Base-by-base conservation (phyloP, 1,140 invertebrate species). In the Zeugodacus cucurbitae region DNA sequence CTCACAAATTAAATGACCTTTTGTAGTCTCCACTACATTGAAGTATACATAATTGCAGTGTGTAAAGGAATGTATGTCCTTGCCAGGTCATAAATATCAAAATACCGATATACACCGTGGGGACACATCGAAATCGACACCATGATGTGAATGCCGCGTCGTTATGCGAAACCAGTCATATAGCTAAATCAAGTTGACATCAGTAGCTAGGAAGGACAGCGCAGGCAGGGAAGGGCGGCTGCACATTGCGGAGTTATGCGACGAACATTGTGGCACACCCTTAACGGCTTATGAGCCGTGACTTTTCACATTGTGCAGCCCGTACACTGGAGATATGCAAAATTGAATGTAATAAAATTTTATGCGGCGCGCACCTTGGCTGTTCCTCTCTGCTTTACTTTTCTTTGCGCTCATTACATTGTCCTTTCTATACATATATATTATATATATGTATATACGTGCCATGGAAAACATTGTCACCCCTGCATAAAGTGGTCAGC, bases 331-430 rank as follows among this genome's bases (percentile, higher is more conserved):
- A 20, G 41, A 8, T 82, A 82, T 48, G 74, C 22, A 82, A 82
- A 82, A 82, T 82, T 82, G 74, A 26, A 82, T 82, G 41, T 48
- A 82, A 82, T 48, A 82, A 82, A 82, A 82, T 48, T 82, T 26
- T 82, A 48, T 48, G 74, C n/a, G 74, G 10, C 41, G 26, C 64
- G 34, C 4, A 5, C 26, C 34, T 44, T 74, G 4, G 22, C 64
- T 22, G 0, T 5, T 20, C 37, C 2, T 3, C 34, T 6, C 34
- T 20, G 0, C 34, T 37, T n/a, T 22, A 5, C 22, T 41, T 7
- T 4, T 67, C 20, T 59, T 22, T 10, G n/a, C n/a, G n/a, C 20
- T 26, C 59, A 29, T 62, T 11, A 11, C n/a, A 29, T 6, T 22
- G n/a, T 54, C 14, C 48, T 54, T 54, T 4, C 17, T 54, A 20